These are phyloP conservation scores for Adineta ricciae DNA, from an alignment of 2,888 invertebrate genomes.

Conservation along the genomic window DNA sequence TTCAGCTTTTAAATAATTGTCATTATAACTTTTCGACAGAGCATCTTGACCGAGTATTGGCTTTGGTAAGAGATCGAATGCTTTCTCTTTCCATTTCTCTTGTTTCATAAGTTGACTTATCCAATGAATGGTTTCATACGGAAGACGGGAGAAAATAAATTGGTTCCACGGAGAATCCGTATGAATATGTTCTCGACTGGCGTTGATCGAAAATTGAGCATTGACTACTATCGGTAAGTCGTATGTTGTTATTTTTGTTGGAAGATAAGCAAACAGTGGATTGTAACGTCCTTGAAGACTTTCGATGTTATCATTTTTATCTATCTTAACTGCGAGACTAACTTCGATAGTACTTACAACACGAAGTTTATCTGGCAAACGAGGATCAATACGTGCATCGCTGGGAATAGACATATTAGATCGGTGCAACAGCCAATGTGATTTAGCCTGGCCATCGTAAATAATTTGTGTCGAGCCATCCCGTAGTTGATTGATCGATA, in stretches of 20 bases:
- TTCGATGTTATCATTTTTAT: neutral
- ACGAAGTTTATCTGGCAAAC: neutral
- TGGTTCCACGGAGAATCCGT: neutral
- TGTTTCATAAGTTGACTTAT: neutral
- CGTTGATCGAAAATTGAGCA: neutral
- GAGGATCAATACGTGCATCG: neutral
- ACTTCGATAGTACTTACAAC: neutral
- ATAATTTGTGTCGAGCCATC: neutral
- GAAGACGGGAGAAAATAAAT: neutral
- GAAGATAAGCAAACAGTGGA: neutral
- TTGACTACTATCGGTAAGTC: neutral
- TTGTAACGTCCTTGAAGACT: neutral
- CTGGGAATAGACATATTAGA: neutral
- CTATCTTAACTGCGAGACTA: neutral
- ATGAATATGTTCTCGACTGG: neutral
- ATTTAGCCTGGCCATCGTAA: neutral
- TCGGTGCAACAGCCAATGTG: neutral
- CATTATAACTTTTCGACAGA: neutral
- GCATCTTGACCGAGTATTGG: neutral
- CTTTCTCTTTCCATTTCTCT: neutral
- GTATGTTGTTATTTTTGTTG: neutral
- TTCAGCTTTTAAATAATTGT: neutral
- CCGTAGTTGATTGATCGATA: neutral
- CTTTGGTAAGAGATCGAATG: neutral
- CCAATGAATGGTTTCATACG: neutral